Percentiles rank a stretch among this genome's conserved stretches.
phyloP scores from a whole-genome alignment of 2,113 vertebrate species.

The Hypanus sabinus region DNA sequence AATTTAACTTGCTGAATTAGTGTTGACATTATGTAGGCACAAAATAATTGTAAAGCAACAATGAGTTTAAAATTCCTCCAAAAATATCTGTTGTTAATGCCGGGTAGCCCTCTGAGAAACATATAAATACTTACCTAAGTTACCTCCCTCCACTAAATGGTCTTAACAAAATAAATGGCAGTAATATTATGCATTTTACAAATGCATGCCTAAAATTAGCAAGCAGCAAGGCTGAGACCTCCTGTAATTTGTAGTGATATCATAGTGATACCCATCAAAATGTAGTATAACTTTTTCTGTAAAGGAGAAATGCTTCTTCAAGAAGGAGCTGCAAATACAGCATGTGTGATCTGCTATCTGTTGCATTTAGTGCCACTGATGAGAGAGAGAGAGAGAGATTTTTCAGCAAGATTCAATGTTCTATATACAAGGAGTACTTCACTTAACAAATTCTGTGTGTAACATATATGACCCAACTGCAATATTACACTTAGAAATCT shows the following conservation, averaged over 20 bases:
- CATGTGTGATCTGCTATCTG: too few relatives aligned
- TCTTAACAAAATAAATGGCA: not conserved
- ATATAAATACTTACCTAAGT: not conserved
- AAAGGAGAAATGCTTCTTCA: too few relatives aligned
- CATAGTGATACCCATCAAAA: not conserved
- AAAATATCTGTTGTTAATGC: not conserved
- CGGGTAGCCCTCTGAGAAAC: not conserved
- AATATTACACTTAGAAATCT: not conserved
- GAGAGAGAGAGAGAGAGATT: too few relatives aligned
- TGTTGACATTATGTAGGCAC: not conserved
- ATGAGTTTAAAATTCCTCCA: not conserved
- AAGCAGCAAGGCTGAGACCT: not conserved
- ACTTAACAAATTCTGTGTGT: not conserved
- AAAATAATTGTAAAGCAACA: not conserved
- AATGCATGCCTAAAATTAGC: not conserved
- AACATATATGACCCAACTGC: not conserved
- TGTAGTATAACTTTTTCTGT: not conserved
- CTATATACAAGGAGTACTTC: not conserved
- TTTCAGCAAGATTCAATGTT: not conserved
- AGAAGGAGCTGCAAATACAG: too few relatives aligned
- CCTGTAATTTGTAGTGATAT: not conserved
- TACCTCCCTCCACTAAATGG: not conserved
- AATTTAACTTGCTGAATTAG: not conserved
- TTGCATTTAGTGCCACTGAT: too few relatives aligned
- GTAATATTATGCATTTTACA: not conserved